Conservation (phyloP, 2,797 vertebrate genomes). For the Scyliorhinus canicula region DNA sequence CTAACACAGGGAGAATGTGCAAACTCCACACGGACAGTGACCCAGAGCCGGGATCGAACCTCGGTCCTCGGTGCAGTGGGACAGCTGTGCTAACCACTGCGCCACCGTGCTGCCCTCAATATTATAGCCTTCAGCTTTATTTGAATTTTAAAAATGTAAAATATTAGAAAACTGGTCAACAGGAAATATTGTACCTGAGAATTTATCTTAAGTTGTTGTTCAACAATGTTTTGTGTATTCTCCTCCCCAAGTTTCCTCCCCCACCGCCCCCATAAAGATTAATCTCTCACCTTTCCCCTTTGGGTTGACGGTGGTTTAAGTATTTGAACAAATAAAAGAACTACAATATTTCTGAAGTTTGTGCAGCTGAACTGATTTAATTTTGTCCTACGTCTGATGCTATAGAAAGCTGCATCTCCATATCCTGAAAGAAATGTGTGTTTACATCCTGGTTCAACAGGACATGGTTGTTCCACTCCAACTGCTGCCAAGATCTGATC, state of each 20-base stretch:
- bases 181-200: not conserved
- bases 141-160: not conserved
- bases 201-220: not conserved
- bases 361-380: not conserved
- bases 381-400: no score
- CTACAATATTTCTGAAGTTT: not conserved
- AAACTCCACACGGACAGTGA: no score
- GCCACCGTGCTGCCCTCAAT: no score
- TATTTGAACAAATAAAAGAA: not conserved
- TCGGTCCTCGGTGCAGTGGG: no score
- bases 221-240: not conserved
- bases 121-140: not conserved
- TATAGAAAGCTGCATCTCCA: not conserved
- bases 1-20: no score
- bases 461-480: not conserved
- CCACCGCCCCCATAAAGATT: not conserved
- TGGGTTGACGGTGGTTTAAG: not conserved
- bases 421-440: not conserved
- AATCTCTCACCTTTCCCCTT: not conserved
- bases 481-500: not conserved
- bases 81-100: no score
- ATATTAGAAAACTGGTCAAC: not conserved
- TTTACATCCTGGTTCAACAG: slow-evolving; percentile 36
- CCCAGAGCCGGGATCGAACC: no score
- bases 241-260: no score